Conservation (phyloP, 2,113 vertebrate genomes). For the Rhagologus leucostigma region DNA sequence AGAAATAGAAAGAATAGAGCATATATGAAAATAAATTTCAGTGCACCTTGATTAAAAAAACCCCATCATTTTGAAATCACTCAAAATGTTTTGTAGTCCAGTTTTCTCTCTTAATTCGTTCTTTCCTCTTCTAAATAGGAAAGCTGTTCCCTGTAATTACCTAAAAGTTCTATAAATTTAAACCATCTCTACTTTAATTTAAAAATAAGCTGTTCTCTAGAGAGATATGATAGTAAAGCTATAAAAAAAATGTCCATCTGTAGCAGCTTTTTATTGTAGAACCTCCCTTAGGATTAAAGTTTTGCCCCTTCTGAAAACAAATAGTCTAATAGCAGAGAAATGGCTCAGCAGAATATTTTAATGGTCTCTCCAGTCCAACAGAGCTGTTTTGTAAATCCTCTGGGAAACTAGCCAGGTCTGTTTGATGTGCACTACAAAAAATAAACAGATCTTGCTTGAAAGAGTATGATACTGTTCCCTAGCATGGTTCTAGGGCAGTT, state of each 20-base stretch:
- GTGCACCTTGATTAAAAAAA: neutral
- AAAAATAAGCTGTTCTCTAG: neutral
- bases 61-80: neutral
- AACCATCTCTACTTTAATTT: neutral
- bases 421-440: neutral
- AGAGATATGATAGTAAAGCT: neutral
- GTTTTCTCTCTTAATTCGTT: neutral
- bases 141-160: neutral
- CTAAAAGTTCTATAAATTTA: neutral
- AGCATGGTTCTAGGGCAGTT: neutral
- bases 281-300: neutral
- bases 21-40: neutral
- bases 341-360: neutral
- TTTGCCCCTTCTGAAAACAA: neutral
- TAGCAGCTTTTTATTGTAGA: neutral
- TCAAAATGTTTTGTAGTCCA: neutral
- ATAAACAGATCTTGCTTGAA: neutral
- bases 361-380: neutral
- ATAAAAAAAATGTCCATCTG: neutral
- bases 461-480: neutral
- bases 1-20: neutral
- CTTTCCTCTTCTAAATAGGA: neutral
- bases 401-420: neutral
- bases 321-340: neutral
- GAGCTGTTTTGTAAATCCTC: neutral